Evolutionary conservation across 2,797 vertebrate species (phyloP).

Genomic region (Tolypeutes matacus): DNA sequence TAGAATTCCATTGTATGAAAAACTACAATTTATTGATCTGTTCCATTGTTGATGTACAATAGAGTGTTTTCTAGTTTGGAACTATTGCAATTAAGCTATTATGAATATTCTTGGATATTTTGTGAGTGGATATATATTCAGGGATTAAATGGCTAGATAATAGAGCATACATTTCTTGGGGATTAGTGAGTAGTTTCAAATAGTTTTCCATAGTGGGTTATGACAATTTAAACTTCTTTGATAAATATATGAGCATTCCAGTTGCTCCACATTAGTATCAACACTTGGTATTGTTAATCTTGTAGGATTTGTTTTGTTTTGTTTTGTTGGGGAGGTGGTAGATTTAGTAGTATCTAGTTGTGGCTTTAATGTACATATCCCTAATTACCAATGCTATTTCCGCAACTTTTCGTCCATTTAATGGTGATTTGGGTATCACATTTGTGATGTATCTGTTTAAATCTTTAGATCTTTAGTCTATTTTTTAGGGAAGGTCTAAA

Average conservation of each 20-base stretch:
- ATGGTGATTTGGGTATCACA: neutral
- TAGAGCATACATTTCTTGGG: neutral
- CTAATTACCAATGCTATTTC: neutral
- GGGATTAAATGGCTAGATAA: neutral
- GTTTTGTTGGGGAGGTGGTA: neutral
- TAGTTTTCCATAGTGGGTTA: neutral
- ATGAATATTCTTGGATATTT: neutral
- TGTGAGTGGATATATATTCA: neutral
- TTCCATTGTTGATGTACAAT: neutral
- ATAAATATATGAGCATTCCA: neutral
- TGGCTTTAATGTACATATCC: neutral
- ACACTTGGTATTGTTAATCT: neutral
- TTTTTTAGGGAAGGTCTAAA: neutral
- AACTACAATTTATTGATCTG: neutral
- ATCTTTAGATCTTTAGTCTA: conserved; percentile 44
- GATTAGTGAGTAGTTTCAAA: conserved; percentile 13
- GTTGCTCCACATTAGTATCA: neutral
- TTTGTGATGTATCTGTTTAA: neutral
- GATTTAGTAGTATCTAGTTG: neutral
- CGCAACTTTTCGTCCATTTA: neutral
- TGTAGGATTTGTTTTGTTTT: too few species aligned
- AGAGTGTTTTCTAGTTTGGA: neutral
- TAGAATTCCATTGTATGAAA: neutral
- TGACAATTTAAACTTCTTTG: neutral
- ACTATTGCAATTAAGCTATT: neutral